Evolutionary conservation across 2,113 vertebrate species (phyloP).

Genomic region (Butorides virescens): DNA sequence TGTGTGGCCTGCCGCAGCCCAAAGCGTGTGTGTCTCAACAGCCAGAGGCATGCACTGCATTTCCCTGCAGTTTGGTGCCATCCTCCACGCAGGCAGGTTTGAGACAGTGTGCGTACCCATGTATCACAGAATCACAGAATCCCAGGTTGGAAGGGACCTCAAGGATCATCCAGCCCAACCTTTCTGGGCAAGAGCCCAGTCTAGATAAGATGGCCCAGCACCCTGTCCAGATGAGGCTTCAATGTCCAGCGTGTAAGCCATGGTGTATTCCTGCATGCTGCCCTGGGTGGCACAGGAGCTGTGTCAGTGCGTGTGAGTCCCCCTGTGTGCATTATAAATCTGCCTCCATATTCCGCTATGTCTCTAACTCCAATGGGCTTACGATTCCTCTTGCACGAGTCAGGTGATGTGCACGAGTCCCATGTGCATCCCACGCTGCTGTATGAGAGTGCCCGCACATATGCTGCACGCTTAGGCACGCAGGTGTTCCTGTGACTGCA

Average conservation of each 20-base stretch:
- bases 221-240: no score
- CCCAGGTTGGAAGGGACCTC: no score
- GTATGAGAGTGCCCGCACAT: rapidly evolving
- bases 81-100: not conserved
- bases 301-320: not conserved
- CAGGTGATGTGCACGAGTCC: not conserved
- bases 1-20: not conserved
- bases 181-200: no score
- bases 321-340: not conserved
- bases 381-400: not conserved
- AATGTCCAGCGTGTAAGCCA: not conserved
- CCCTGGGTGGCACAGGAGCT: not conserved
- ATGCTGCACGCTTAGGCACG: no score
- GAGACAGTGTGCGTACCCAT: not conserved
- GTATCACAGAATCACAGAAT: no score
- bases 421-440: not conserved
- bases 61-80: not conserved
- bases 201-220: no score
- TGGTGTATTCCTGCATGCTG: not conserved
- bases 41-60: not conserved
- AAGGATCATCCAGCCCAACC: no score
- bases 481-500: not conserved
- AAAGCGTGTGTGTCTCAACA: not conserved
- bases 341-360: not conserved
- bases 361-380: not conserved